phyloP scores from a whole-genome alignment of 2,797 vertebrate species.

The Eurystomus glaucurus region DNA sequence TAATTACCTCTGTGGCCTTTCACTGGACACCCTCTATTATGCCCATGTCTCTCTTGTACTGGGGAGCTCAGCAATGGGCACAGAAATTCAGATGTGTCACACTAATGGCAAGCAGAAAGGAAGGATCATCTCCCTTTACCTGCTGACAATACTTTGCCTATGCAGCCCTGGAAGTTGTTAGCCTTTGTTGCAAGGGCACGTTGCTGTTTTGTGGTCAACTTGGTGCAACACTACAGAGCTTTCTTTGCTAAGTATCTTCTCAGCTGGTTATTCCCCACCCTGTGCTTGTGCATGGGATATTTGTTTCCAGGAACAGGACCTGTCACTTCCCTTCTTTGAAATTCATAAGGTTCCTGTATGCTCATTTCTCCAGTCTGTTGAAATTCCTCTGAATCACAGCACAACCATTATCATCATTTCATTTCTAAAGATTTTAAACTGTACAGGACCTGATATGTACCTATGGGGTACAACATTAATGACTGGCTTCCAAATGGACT shows the following conservation, averaged over 20 bases:
- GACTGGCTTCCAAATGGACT: not conserved
- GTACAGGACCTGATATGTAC: rapidly evolving
- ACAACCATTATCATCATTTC: not conserved
- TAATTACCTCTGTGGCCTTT: not conserved
- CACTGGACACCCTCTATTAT: not conserved
- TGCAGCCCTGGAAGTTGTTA: rapidly evolving
- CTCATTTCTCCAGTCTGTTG: not conserved
- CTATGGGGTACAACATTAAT: not conserved
- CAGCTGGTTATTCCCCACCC: not conserved
- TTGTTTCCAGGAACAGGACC: not conserved
- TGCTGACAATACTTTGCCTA: not conserved
- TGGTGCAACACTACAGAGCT: not conserved
- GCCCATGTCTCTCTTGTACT: not conserved
- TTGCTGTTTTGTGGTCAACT: not conserved
- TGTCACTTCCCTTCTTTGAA: not conserved
- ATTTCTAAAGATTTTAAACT: not conserved
- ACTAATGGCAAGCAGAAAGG: not conserved
- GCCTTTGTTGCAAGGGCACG: not conserved
- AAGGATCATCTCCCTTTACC: not conserved
- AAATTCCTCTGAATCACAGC: not conserved
- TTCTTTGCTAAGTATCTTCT: not conserved
- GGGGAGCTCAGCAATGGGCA: not conserved
- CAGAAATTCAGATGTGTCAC: not conserved
- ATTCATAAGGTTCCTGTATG: not conserved
- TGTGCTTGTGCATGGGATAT: not conserved